A percentile compares a stretch with the other conserved stretches of the same genome.
Evolutionary conservation across 2,888 invertebrate species (phyloP).

Genomic region (Acleris sparsana): DNA sequence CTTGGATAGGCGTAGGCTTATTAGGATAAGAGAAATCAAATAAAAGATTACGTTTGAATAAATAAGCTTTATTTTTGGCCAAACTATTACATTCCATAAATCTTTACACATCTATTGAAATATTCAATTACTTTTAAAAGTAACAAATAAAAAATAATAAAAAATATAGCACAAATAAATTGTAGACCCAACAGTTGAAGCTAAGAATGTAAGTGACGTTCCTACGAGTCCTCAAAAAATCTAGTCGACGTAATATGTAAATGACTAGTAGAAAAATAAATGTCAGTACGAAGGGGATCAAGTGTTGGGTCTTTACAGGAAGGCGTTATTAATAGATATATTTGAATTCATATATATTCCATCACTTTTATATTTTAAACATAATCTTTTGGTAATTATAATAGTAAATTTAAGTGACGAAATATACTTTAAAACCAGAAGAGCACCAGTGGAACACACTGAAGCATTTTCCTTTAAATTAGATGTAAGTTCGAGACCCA

Average conservation of each 20-base stretch:
- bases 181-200: slow-evolving; percentile 31
- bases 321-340: neutral
- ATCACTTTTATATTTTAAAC: neutral
- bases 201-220: slow-evolving; percentile 10
- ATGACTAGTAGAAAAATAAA: slow-evolving; percentile 24
- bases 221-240: slow-evolving; percentile 20
- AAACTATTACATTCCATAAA: slow-evolving; percentile 79
- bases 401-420: slow-evolving; percentile 2
- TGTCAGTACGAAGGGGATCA: slow-evolving; percentile 14
- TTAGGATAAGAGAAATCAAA: neutral
- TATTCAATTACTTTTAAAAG: slow-evolving; percentile 51
- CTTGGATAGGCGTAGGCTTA: too few relatives aligned
- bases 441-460: slow-evolving; percentile 66
- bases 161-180: slow-evolving; percentile 50
- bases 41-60: slow-evolving; percentile 62
- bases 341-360: slow-evolving; percentile 37
- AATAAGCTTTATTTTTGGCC: slow-evolving; percentile 84
- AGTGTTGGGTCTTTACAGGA: slow-evolving; percentile 22
- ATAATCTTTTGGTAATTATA: neutral
- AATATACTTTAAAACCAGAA: slow-evolving; percentile 40
- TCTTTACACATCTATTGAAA: slow-evolving; percentile 64
- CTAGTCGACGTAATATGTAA: slow-evolving; percentile 11
- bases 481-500: slow-evolving; percentile 28
- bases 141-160: slow-evolving; percentile 52
- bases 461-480: slow-evolving; percentile 58